Conservation (phyloP, 2,797 vertebrate genomes). For the Sandelia bainsii region DNA sequence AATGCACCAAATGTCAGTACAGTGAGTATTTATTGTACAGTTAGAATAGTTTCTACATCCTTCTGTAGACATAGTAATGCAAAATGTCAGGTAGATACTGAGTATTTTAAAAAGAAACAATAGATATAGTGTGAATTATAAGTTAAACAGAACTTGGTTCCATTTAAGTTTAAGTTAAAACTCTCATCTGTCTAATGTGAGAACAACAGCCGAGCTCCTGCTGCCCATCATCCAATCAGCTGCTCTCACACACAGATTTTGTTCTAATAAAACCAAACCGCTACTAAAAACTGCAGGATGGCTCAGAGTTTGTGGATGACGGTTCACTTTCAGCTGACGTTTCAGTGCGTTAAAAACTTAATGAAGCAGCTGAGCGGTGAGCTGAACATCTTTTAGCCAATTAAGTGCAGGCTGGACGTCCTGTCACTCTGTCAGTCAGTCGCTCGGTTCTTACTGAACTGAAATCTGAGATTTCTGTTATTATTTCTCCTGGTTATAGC, state of each 20-base stretch:
- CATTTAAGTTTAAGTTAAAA: too few species aligned
- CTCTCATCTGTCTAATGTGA: not conserved
- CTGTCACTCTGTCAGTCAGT: conserved; percentile 1
- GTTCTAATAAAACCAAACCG: too few species aligned
- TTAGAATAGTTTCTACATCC: too few species aligned
- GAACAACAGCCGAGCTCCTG: not conserved
- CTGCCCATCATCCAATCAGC: not conserved
- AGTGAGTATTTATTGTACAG: too few species aligned
- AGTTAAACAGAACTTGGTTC: too few species aligned
- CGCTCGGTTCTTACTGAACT: not conserved
- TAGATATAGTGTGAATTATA: too few species aligned
- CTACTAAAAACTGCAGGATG: not conserved
- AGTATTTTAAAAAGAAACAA: too few species aligned
- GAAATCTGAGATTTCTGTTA: not conserved
- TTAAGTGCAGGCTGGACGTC: conserved; percentile 3
- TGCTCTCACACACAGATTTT: too few species aligned
- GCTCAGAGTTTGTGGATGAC: not conserved
- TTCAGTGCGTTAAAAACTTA: not conserved
- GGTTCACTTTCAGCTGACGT: not conserved
- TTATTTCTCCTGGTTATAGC: not conserved
- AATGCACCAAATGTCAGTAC: too few species aligned
- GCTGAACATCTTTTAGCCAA: not conserved
- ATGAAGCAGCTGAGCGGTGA: not conserved
- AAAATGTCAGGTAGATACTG: too few species aligned
- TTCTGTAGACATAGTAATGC: too few species aligned